Evolutionary conservation across 2,113 vertebrate genomes (phyloP).

Genomic region (Baryphthengus martii): DNA sequence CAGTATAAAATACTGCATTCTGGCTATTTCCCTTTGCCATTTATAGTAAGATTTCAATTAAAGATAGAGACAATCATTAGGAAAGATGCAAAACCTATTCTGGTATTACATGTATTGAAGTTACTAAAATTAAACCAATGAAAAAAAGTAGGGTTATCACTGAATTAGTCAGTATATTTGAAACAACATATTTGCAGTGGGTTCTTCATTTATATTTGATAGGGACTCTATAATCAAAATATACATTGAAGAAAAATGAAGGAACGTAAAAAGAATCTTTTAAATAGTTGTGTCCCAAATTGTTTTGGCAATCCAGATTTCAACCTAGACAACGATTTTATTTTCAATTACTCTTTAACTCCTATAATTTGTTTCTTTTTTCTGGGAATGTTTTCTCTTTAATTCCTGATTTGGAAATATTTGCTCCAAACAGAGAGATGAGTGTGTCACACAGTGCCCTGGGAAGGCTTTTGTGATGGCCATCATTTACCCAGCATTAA

Average conservation of each 20-base stretch:
- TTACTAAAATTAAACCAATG: neutral
- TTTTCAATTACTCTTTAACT: neutral
- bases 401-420: neutral
- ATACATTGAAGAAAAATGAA: neutral
- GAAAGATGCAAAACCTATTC: neutral
- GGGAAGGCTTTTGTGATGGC: neutral
- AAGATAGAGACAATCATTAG: neutral
- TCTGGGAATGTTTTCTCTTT: neutral
- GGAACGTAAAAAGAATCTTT: neutral
- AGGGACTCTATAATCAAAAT: neutral
- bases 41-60: neutral
- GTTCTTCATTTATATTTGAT: neutral
- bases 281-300: neutral
- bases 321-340: neutral
- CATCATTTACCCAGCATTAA: neutral
- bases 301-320: neutral
- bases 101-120: neutral
- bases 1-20: neutral
- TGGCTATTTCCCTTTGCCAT: neutral
- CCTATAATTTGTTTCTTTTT: neutral
- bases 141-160: neutral
- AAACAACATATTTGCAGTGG: neutral
- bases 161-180: neutral
- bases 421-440: neutral
- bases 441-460: neutral